These are phyloP conservation scores for Spilarctia lutea DNA, from an alignment of 2,888 invertebrate species.

Conservation along the genomic window DNA sequence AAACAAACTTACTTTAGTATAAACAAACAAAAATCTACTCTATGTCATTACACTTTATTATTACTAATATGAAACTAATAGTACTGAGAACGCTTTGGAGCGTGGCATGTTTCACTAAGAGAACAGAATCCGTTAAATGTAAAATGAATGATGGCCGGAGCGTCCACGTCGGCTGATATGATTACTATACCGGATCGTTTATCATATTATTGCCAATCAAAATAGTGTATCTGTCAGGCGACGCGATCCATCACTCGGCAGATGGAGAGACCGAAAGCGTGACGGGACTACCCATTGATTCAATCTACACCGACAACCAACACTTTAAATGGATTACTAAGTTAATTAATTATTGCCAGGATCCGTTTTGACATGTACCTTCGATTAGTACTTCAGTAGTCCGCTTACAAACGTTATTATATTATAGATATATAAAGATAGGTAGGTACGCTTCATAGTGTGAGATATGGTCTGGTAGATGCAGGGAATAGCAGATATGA, in stretches of 20 bases:
- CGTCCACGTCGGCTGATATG: slow-evolving; percentile 77
- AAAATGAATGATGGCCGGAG: slow-evolving; percentile 78
- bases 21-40: slow-evolving; percentile 64
- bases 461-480: slow-evolving; percentile 67
- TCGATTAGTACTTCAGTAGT: slow-evolving; percentile 63
- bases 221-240: slow-evolving; percentile 86
- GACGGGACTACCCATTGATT: slow-evolving; percentile 64
- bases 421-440: slow-evolving; percentile 31
- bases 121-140: slow-evolving; percentile 70
- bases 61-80: slow-evolving; percentile 53
- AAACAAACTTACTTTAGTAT: slow-evolving; percentile 43
- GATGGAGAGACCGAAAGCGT: slow-evolving; percentile 65
- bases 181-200: slow-evolving; percentile 81
- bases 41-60: slow-evolving; percentile 57
- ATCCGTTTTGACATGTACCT: slow-evolving; percentile 65
- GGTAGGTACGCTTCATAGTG: slow-evolving; percentile 41
- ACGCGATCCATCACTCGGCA: slow-evolving; percentile 79
- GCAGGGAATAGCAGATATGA: slow-evolving; percentile 65
- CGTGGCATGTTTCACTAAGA: slow-evolving; percentile 60
- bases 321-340: slow-evolving; percentile 67
- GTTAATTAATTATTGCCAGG: slow-evolving; percentile 66
- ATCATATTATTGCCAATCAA: slow-evolving; percentile 86
- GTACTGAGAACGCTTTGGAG: slow-evolving; percentile 29
- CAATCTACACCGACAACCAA: slow-evolving; percentile 65
- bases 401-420: slow-evolving; percentile 43